phyloP scores from a whole-genome alignment of 1,140 invertebrate species.

The Tenebrio molitor region DNA sequence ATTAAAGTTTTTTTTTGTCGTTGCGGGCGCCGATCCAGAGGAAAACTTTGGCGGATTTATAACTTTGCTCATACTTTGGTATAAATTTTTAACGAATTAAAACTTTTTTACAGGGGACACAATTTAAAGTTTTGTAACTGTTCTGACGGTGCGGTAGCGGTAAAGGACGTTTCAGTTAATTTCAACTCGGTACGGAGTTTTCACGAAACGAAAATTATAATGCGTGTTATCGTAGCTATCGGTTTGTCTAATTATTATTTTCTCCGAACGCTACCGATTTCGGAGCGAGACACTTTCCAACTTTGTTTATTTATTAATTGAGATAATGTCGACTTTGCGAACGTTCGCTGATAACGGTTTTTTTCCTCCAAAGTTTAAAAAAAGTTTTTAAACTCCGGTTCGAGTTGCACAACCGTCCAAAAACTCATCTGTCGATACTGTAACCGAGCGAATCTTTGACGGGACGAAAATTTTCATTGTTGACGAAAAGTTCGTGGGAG shows the following conservation, averaged over 20 bases:
- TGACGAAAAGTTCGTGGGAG: conserved; percentile 29
- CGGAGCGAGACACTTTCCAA: background rate
- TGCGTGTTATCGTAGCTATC: conserved; percentile 26
- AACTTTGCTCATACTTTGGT: conserved; percentile 58
- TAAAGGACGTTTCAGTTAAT: conserved; percentile 37
- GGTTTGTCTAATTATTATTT: conserved; percentile 17
- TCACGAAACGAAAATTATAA: conserved; percentile 1
- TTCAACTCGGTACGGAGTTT: conserved; percentile 6
- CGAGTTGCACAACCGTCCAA: too few species aligned
- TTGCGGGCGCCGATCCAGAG: conserved; percentile 43
- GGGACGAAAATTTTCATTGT: conserved; percentile 33
- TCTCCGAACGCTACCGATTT: background rate
- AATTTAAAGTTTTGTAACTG: conserved; percentile 55
- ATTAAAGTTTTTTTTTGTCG: conserved; percentile 56
- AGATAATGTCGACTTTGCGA: conserved; percentile 9
- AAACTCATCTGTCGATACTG: too few species aligned
- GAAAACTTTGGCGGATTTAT: conserved; percentile 57
- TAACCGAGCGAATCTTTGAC: too few species aligned
- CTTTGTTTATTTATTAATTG: conserved; percentile 25
- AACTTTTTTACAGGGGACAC: conserved; percentile 54
- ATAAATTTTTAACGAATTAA: conserved; percentile 61
- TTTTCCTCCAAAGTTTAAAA: too few species aligned
- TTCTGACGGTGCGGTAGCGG: conserved; percentile 41
- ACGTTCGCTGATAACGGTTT: background rate
- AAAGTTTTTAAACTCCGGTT: too few species aligned